Evolutionary conservation across 2,113 vertebrate genomes (phyloP).

Genomic region (human (Homo sapiens)): GRCh38 chr16:59777001-59777500

Average conservation of each 20-base stretch:
- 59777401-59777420: not conserved
- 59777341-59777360: not conserved
- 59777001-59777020: not conserved
- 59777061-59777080: not conserved
- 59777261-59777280: not conserved
- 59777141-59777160: not conserved
- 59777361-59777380: not conserved
- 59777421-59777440: not conserved
- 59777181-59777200: not conserved
- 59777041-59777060: not conserved
- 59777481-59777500: not conserved
- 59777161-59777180: not conserved
- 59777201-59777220: not conserved
- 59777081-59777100: not conserved
- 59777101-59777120: not conserved
- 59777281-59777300: not conserved
- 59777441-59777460: not conserved
- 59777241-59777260: not conserved
- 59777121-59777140: not conserved
- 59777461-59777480: not conserved
- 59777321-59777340: not conserved
- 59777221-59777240: not conserved
- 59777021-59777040: not conserved
- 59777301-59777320: not conserved
- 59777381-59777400: not conserved